Conservation (phyloP, 2,113 vertebrate genomes). For the Myrmecophaga tridactyla region DNA sequence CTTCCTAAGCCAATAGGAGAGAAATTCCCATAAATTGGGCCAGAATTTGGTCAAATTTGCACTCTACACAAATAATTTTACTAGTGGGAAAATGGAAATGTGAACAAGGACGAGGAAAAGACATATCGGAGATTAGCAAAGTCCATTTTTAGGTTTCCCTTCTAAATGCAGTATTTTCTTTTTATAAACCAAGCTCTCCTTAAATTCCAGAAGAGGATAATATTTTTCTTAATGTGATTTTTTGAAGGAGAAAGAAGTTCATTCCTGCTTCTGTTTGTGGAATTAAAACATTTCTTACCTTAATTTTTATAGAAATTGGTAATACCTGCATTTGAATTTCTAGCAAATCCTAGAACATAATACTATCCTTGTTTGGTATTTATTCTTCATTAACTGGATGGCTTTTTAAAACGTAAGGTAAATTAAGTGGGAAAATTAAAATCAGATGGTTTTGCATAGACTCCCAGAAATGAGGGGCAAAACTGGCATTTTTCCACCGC, state of each 20-base stretch:
- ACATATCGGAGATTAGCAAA: neutral
- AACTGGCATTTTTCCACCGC: constrained; percentile 35
- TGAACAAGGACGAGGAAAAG: neutral
- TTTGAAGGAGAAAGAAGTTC: neutral
- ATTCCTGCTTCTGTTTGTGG: constrained; percentile 3
- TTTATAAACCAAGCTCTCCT: neutral
- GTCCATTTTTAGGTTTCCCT: neutral
- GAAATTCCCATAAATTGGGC: neutral
- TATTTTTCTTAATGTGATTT: neutral
- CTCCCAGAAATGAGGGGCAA: constrained; percentile 20
- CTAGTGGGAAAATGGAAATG: neutral
- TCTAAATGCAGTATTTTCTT: neutral
- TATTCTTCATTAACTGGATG: constrained; percentile 18
- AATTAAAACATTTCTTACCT: constrained; percentile 26
- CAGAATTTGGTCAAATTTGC: neutral
- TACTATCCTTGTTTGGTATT: constrained; percentile 17
- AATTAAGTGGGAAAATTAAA: constrained; percentile 62
- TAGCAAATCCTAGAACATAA: constrained; percentile 17
- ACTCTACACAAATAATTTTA: neutral
- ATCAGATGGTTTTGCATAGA: constrained; percentile 55
- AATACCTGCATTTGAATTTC: constrained; percentile 46
- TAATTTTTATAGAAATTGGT: constrained; percentile 39
- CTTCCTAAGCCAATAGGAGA: neutral
- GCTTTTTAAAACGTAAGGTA: constrained; percentile 64
- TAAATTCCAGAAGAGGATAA: constrained; percentile 15